Evolutionary conservation across 2,113 vertebrate genomes (phyloP), one percentile per base, ranked within the genome.

Genomic region (Hippolais icterina): DNA sequence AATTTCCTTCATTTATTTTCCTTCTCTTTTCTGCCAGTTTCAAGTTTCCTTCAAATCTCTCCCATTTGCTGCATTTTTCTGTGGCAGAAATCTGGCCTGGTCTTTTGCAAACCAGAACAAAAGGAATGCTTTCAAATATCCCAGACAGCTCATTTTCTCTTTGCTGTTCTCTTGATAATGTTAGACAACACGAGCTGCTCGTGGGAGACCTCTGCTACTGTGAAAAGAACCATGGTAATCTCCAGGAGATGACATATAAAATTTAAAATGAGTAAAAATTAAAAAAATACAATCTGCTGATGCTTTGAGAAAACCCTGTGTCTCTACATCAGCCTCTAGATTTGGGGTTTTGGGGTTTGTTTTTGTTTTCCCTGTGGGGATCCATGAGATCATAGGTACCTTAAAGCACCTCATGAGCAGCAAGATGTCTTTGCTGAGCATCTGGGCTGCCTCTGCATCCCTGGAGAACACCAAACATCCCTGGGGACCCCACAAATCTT

Each of bases 1-100:
- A 56, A 69, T 82, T 11, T 46, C 31, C 10, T 46, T 64, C 25
- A 80, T 80, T 82, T 93, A 53, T 93, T 96, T 91, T 89, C 63
- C 54, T 82, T 85, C 21, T 57, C 77, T 86, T 15, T 66, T 65
- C 15, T 65, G 35, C 50, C 56, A 54, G 70, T 76, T 87, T 84
- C 42, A 69, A 54, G 42, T 87, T 85, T 53, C 61, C 59, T 85
- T 89, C 37, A 64, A 42, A 87, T 39, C 13, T 64, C 28, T 90
- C 42, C 33, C 13, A 2, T 84, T 56, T 84, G 52, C 53, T 72
- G 84, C 72, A 52, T 83, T 93, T 72, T 83, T 93, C 25, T 89
- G 21, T 83, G 74, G 37, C 75, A 89, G 91, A 82, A 87, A 72
- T 41, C 61, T 95, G 86, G 39, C 54, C 37, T 21, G 57, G 11